phyloP scores from a whole-genome alignment of 2,797 vertebrate species.

The Gymnothorax javanicus region DNA sequence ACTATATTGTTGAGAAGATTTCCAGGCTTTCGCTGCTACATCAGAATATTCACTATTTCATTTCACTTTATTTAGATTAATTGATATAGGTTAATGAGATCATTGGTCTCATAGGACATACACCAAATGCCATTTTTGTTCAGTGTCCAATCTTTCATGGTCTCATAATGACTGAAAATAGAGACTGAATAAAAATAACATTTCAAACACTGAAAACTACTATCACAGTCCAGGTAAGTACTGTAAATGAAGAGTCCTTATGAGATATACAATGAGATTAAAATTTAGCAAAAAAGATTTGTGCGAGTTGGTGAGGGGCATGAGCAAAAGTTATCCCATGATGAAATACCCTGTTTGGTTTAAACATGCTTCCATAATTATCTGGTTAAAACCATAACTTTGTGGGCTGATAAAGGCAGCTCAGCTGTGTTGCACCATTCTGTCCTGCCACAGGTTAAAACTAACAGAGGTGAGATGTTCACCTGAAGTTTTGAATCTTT shows the following conservation, averaged over 20 bases:
- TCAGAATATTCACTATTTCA: background rate
- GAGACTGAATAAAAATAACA: background rate
- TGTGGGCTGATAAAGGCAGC: slow-evolving; percentile 2
- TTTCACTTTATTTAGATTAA: background rate
- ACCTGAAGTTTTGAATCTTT: slow-evolving; percentile 11
- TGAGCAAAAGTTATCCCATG: background rate
- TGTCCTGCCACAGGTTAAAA: background rate
- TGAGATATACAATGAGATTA: background rate
- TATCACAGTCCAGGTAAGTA: background rate
- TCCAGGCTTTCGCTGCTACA: background rate
- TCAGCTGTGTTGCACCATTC: background rate
- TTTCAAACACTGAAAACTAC: slow-evolving; percentile 11
- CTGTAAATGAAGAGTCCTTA: background rate
- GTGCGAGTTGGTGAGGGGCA: background rate
- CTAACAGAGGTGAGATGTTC: slow-evolving; percentile 3
- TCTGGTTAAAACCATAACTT: background rate
- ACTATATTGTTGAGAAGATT: background rate
- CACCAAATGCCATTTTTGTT: background rate
- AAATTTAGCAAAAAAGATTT: background rate
- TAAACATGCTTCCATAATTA: slow-evolving; percentile 16
- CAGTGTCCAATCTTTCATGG: background rate
- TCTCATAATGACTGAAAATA: background rate
- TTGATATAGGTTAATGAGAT: slow-evolving; percentile 3
- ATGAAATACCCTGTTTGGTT: slow-evolving; percentile 6
- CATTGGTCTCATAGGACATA: background rate